These are phyloP conservation scores for Cybosia mesomella DNA, from an alignment of 2,888 invertebrate species.

Conservation along the genomic window DNA sequence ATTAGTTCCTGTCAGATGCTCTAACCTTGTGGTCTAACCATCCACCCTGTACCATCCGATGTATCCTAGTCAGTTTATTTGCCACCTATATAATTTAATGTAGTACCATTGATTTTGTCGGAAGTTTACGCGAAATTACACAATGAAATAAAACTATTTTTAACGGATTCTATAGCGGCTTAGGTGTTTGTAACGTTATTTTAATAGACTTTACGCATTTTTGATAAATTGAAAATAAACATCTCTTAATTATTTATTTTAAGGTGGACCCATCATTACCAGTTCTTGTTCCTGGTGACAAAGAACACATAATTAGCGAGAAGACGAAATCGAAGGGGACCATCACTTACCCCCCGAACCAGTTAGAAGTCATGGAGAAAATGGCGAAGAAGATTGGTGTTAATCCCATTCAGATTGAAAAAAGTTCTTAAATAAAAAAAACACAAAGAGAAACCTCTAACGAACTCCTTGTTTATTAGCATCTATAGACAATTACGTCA, in stretches of 20 bases:
- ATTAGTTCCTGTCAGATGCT: not conserved
- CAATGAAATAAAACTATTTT: no score
- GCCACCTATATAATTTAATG: no score
- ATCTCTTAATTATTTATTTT: slow-evolving; percentile 18
- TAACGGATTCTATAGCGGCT: no score
- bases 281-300: slow-evolving; percentile 95
- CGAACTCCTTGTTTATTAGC: not conserved
- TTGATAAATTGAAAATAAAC: no score
- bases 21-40: no score
- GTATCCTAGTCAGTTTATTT: no score
- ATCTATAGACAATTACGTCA: no score
- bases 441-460: not conserved
- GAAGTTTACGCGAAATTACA: no score
- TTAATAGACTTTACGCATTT: no score
- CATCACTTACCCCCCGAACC: slow-evolving; percentile 92
- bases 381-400: slow-evolving; percentile 87
- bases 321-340: slow-evolving; percentile 91
- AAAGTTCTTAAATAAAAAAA: not conserved
- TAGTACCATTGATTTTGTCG: no score
- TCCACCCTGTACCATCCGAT: no score
- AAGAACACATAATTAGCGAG: slow-evolving; percentile 90
- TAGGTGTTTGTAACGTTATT: no score
- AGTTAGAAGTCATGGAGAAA: slow-evolving; percentile 89
- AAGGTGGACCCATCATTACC: slow-evolving; percentile 89
- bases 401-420: slow-evolving; percentile 61